Evolutionary conservation across 2,113 vertebrate species (phyloP), one percentile per base, ranked within the genome.

Genomic region (Cathartes aura): DNA sequence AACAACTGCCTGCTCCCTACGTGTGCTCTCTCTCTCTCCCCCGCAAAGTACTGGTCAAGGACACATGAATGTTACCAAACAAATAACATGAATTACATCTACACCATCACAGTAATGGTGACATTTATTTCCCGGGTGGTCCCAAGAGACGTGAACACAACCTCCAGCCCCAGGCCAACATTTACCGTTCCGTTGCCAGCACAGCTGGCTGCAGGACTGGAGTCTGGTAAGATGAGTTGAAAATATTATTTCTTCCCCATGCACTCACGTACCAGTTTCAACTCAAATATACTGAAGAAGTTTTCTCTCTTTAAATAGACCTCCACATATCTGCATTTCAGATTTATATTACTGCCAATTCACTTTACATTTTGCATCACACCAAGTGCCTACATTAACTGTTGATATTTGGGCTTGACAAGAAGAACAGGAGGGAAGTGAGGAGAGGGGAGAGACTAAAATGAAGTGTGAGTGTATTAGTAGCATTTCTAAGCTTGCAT

Each of bases 21-120:
- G 0, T 0, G 0, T 68, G 43, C n/a, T 59, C 30, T 70, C 43
- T 45, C 34, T 47, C 48, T 67, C 40, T 48, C 14, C 19, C 19
- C 9, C 3, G 6, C 9, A 50, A 92, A 76, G 5, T 13, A 10
- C 19, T 16, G 9, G 32, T 40, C 27, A 48, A 53, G 36, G 21
- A 20, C 32, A 45, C 30, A 5, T 5, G 12, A 64, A 75, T 11
- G 18, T 43, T 81, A 81, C 27, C 10, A 60, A 89, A 29, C 7
- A 82, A 67, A 67, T 15, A 86, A 45, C 24, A 50, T 32, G 27
- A 73, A 74, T 32, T 66, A 52, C 19, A 42, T 14, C 36, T 36
- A 48, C 34, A 56, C 16, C 7, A 15, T 58, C 53, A 36, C 47
- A 88, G 5, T 26, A 55, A 53, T 1, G 14, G 8, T 36, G 18